These are phyloP conservation scores for Meloe dianella DNA, from an alignment of 2,888 invertebrate species.

Conservation along the genomic window DNA sequence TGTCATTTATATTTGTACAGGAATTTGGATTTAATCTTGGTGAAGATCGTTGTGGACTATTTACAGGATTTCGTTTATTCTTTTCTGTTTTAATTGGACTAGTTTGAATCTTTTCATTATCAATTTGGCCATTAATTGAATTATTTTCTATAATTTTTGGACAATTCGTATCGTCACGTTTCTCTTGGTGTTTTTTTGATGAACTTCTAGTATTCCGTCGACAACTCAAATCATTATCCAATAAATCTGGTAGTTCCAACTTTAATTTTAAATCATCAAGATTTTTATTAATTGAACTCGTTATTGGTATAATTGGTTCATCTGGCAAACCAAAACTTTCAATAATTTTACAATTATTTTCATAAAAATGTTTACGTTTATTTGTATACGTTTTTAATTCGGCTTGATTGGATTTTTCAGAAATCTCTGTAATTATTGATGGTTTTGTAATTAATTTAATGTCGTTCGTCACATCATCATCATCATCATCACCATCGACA, in stretches of 20 bases:
- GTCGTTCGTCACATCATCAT: slow-evolving; percentile 46
- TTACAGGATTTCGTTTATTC: not conserved
- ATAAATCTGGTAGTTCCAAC: not conserved
- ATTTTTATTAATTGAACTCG: slow-evolving; percentile 33
- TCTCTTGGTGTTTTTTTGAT: not conserved
- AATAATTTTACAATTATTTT: slow-evolving; percentile 35
- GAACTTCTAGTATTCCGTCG: not conserved
- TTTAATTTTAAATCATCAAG: slow-evolving; percentile 36
- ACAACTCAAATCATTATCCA: not conserved
- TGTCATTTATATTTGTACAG: not conserved
- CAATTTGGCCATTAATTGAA: not conserved
- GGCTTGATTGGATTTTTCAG: slow-evolving; percentile 25
- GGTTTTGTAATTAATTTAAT: slow-evolving; percentile 47
- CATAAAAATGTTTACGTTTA: slow-evolving; percentile 39
- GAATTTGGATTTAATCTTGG: not conserved
- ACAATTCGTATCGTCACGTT: not conserved
- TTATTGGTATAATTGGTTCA: slow-evolving; percentile 46
- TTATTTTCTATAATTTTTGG: not conserved
- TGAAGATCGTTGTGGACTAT: not conserved
- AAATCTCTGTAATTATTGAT: slow-evolving; percentile 21
- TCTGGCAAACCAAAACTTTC: slow-evolving; percentile 53
- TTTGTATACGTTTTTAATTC: slow-evolving; percentile 49
- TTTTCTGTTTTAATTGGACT: not conserved
- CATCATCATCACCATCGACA: slow-evolving; percentile 22
- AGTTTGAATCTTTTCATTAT: not conserved